Conservation (phyloP, 2,797 vertebrate genomes). For the Ctenosaura bakeri region DNA sequence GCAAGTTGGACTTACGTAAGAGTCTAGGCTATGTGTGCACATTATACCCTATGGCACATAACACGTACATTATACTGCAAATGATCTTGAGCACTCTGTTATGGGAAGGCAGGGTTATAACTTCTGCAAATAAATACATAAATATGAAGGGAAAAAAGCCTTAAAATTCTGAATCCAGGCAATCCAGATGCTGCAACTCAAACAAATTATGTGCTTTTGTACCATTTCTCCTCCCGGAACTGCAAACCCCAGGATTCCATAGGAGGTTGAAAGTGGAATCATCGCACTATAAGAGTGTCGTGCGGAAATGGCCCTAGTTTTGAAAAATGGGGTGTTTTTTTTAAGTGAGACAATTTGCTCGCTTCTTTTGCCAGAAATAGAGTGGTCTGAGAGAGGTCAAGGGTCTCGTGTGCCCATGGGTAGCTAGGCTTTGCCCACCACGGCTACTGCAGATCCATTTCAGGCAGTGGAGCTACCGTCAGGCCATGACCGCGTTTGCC, state of each 20-base stretch:
- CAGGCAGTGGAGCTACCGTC: accelerated
- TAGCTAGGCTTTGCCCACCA: too few species aligned
- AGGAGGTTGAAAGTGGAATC: too few species aligned
- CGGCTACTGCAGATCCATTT: not conserved
- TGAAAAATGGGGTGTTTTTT: too few species aligned
- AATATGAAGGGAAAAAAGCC: not conserved
- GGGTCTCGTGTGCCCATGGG: too few species aligned
- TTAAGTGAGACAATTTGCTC: too few species aligned
- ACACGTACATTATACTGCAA: not conserved
- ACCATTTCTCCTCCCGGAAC: too few species aligned
- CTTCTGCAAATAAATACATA: not conserved
- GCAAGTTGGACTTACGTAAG: not conserved
- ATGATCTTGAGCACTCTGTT: not conserved
- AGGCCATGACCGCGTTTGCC: not conserved
- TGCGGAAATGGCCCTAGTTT: too few species aligned
- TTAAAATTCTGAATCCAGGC: not conserved
- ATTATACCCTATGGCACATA: too few species aligned
- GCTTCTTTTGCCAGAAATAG: too few species aligned
- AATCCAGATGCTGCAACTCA: not conserved
- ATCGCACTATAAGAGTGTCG: too few species aligned
- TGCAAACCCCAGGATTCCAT: too few species aligned
- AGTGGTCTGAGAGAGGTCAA: too few species aligned
- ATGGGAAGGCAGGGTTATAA: not conserved
- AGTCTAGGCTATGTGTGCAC: not conserved
- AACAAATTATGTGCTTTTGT: not conserved